Base-by-base conservation (phyloP, 2,113 vertebrate genomes). In the Phyllostomus hastatus region DNA sequence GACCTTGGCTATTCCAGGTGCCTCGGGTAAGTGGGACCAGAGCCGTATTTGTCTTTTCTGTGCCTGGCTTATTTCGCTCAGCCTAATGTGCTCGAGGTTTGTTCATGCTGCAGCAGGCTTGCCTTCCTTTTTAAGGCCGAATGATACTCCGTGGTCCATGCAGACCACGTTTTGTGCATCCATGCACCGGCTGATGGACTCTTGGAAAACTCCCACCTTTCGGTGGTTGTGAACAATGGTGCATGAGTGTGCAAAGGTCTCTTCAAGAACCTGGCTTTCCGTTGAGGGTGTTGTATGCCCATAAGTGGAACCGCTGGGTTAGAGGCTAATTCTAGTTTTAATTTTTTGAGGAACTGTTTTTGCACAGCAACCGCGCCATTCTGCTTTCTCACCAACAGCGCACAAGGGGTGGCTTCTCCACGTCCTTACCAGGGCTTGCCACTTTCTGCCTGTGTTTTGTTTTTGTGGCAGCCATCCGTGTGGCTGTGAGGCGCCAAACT, bases 131-230 rank as follows among this genome's bases (percentile, higher is more conserved):
- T 57, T 1, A 48, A 81, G 46, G 28, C 11, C 5, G 22, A 43
- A 4, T 35, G 4, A 16, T 43, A 12, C 11, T 67, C 52, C 8
- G 0, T 1, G 12, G 9, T 5, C 0, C 2, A 8, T 9, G 10
- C 41, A n/a, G 7, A 3, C 26, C 16, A 2, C 41, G 4, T 31
- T 41, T 24, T 43, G 20, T 24, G 67, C 17, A 17, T 33, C 31
- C 35, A 1, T 57, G 41, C 66, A 3, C 33, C 19, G 16, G 14
- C 31, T 50, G 20, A 6, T 43, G 38, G 92, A 28, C 17, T 14
- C 35, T 22, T 66, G 43, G 20, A 31, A 64, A 24, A 2, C 17
- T 46, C 57, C 28, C 9, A 4, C 28, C 43, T 57, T 46, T n/a
- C 17, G 46, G 31, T 17, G 28, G 0, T 75, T 80, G 50, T 17